A percentile compares a stretch with the other conserved stretches of the same genome.
These are phyloP conservation scores for Agrotis segetum DNA, from an alignment of 2,888 invertebrate genomes.

Conservation along the genomic window DNA sequence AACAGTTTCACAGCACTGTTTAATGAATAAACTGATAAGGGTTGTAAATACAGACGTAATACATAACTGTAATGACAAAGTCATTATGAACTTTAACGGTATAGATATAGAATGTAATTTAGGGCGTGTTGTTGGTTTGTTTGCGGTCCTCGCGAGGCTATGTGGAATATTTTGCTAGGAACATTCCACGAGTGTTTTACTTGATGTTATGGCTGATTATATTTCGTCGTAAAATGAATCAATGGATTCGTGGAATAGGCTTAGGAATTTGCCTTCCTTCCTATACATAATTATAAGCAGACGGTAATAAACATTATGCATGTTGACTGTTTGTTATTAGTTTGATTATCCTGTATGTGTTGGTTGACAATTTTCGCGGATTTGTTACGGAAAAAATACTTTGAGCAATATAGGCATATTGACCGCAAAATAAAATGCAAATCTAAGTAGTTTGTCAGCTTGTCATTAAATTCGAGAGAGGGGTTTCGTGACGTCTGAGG, in stretches of 20 bases:
- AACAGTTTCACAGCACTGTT: slow-evolving; percentile 48
- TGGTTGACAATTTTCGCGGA: neutral
- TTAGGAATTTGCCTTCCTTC: slow-evolving; percentile 12
- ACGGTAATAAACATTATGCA: neutral
- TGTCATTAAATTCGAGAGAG: no score
- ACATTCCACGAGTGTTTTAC: slow-evolving; percentile 52
- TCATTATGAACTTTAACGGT: slow-evolving; percentile 43
- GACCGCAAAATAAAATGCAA: no score
- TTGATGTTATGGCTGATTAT: slow-evolving; percentile 13
- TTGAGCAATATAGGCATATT: neutral
- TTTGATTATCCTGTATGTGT: neutral
- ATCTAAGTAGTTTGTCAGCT: no score
- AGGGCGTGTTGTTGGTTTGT: slow-evolving; percentile 15
- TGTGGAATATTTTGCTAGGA: slow-evolving; percentile 58
- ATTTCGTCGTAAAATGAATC: slow-evolving; percentile 29
- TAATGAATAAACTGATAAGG: slow-evolving; percentile 64
- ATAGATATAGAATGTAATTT: slow-evolving; percentile 38
- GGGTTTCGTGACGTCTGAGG: no score
- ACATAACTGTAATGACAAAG: slow-evolving; percentile 16
- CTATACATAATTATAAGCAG: no score
- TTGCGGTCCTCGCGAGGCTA: slow-evolving; percentile 42
- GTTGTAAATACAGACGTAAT: slow-evolving; percentile 56
- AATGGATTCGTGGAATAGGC: slow-evolving; percentile 20
- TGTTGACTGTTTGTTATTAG: neutral
- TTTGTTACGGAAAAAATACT: neutral